A percentile compares a stretch with the other conserved stretches of the same genome.
These are phyloP conservation scores for Oryzias celebensis DNA, from an alignment of 2,113 vertebrate genomes.

Conservation along the genomic window DNA sequence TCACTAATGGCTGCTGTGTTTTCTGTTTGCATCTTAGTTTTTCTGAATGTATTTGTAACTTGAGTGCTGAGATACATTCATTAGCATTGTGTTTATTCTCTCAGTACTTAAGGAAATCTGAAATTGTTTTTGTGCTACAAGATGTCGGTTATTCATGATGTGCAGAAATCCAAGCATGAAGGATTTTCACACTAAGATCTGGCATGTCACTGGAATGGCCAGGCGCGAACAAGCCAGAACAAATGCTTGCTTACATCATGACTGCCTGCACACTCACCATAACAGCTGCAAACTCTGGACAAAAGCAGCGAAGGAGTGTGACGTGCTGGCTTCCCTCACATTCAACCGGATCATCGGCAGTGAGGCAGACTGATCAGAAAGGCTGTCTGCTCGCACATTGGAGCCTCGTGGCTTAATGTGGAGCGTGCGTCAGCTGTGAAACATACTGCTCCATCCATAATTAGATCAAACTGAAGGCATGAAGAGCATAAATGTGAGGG, in stretches of 20 bases:
- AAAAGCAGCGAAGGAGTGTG: conserved; percentile 7
- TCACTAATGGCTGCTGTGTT: too few relatives aligned
- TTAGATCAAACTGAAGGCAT: conserved; percentile 39
- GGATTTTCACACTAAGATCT: conserved; percentile 8
- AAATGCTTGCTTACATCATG: background rate
- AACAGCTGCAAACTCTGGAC: background rate
- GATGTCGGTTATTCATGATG: too few relatives aligned
- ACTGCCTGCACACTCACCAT: background rate
- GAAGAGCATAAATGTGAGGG: conserved; percentile 6
- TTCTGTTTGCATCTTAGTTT: too few relatives aligned
- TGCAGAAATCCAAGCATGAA: background rate
- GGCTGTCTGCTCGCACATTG: conserved; percentile 5
- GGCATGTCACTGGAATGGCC: background rate
- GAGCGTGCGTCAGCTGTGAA: conserved; percentile 37
- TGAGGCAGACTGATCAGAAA: conserved; percentile 20
- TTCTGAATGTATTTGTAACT: too few relatives aligned
- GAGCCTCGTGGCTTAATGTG: conserved; percentile 5
- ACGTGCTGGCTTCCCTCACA: conserved; percentile 7
- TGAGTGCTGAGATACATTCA: too few relatives aligned
- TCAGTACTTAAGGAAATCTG: too few relatives aligned
- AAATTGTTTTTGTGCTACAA: too few relatives aligned
- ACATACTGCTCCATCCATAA: conserved; percentile 34
- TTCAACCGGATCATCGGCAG: conserved; percentile 21
- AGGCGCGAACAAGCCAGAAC: conserved; percentile 7
- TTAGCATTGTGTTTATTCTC: too few relatives aligned